Base-by-base conservation (phyloP, 2,797 vertebrate genomes). In the Salmo trutta region DNA sequence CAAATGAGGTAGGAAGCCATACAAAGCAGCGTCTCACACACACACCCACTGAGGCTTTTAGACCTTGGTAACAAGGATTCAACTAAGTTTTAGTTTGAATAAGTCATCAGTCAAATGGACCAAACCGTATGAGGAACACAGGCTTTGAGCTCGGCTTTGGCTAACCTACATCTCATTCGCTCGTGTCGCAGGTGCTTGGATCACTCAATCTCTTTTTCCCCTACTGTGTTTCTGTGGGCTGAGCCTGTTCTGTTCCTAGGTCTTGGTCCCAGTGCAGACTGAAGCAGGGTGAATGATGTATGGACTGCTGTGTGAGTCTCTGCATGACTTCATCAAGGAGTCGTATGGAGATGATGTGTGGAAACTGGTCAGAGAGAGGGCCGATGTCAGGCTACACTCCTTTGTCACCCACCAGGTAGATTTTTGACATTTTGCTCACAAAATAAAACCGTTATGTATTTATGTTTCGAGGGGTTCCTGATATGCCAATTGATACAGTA, bases 321-420 rank as follows among this genome's bases (percentile, higher is more conserved):
- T 95, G 74, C 94, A 94, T 0, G 93, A 95, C 88, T 95, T 94
- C 83, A 94, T 95, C 87, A 93, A 94, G 83, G 94, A 94, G 86
- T 94, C 93, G 0, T 94, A 93, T 0, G 88, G 95, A 71, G 94
- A 94, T 7, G 93, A 95, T 8, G 93, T 94, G 79, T 94, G 94
- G 91, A 95, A 94, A 85, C 81, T 94, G 88, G 94, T 95, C 81
- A 86, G 93, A 29, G 93, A 94, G 81, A 89, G 91, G 73, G 92
- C 93, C 7, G 93, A 94, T 51, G 91, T 95, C 79, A 88, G 89
- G 64, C 85, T 94, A 1, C 93, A 94, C 84, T 94, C 93, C 29
- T 94, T 95, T 80, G 93, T 95, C 82, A 94, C 92, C 62, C 91
- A 94, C 75, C 90, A 94, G 94, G 94, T 94, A 82, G 54, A 54